Evolutionary conservation across 2,888 invertebrate genomes (phyloP).

Genomic region (Coleophora flavipennella): DNA sequence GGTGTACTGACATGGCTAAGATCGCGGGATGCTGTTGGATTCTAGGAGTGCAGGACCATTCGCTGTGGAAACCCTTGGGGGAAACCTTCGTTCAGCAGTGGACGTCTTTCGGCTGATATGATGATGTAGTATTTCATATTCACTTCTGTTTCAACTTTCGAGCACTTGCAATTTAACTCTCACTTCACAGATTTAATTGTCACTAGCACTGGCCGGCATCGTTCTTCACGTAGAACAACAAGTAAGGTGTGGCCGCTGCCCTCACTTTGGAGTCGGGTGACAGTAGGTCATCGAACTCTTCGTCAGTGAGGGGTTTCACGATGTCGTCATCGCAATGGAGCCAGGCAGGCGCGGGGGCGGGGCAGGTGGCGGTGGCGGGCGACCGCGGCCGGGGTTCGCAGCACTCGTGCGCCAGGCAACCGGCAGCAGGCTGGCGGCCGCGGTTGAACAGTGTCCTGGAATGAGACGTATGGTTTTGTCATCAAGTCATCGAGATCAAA

Average conservation of each 20-base stretch:
- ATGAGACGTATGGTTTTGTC: background rate
- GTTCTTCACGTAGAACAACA: constrained; percentile 84
- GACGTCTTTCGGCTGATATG: no score
- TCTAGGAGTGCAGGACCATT: no score
- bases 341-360: constrained; percentile 74
- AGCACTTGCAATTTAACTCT: no score
- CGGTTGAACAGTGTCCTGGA: constrained; percentile 46
- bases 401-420: constrained; percentile 68
- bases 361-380: constrained; percentile 45
- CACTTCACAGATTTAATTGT: no score
- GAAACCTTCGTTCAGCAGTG: no score
- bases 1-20: no score
- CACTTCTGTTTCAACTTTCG: no score
- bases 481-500: no score
- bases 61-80: no score
- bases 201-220: constrained; percentile 52
- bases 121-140: no score
- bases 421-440: constrained; percentile 31
- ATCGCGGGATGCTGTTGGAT: no score
- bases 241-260: constrained; percentile 88
- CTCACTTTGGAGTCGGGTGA: constrained; percentile 79
- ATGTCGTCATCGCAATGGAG: constrained; percentile 92
- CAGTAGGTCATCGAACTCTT: constrained; percentile 84
- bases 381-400: constrained; percentile 62
- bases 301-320: constrained; percentile 82